Base-by-base conservation (phyloP, 2,888 invertebrate genomes). In the Tyria jacobaeae region DNA sequence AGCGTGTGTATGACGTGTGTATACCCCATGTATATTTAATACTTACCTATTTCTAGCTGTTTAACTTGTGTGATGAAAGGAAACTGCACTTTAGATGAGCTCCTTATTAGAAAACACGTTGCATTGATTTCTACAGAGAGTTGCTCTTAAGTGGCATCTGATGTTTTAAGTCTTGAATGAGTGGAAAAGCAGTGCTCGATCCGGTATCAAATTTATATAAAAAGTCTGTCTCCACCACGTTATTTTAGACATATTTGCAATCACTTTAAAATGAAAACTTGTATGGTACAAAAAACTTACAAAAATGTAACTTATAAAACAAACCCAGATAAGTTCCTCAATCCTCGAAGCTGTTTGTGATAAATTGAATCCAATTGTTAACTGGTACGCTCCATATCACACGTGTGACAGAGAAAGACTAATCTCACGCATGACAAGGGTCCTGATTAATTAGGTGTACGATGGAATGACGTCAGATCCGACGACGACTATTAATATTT, bases 291-390 rank as follows among this genome's bases (percentile, higher is more conserved):
- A 34, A 34, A 34, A 6, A 10, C 10, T 34, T 34, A n/a, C n/a
- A n/a, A 44, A 44, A 44, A 44, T 7, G 4, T 10, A 4, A 21
- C 21, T 21, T 10, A 3, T 21, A 44, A 12, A 3, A 12, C 12
- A 44, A 48, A 1, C 4, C 15, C 17, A 2, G 24, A 44, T 44
- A 34, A 34, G 35, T 52, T 57, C 49, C 35, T 37, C 48, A 39
- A 57, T 51, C 21, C 56, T 60, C 24, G 34, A 53, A 69, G 65
- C 63, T 61, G 67, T 47, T 39, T 41, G 61, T 67, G 58, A 74
- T 68, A 72, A 66, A 77, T 71, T 66, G 76, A 56, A 62, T 64
- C 56, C 68, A 66, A 78, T 78, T 78, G 76, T 75, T 73, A 77
- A 69, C 62, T 48, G 63, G 51, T 51, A 60, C 62, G 48, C 55